Evolutionary conservation across 2,113 vertebrate genomes (phyloP).

Genomic region (Laticauda colubrina): DNA sequence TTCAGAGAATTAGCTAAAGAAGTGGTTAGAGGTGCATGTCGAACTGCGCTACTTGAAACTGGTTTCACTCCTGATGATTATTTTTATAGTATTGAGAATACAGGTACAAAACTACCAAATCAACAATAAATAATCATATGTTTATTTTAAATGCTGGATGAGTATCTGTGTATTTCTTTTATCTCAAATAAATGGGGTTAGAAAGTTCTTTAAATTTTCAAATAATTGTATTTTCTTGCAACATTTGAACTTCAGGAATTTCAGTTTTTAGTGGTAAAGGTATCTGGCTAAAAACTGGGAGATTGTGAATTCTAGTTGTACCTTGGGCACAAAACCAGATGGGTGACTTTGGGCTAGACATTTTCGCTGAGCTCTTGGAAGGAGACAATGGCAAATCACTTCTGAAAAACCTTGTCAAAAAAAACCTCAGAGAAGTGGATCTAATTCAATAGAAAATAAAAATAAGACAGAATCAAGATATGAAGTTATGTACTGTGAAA

Average conservation of each 20-base stretch:
- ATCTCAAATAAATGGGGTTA: background rate
- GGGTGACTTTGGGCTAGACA: background rate
- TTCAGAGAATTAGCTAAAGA: slow-evolving; percentile 80
- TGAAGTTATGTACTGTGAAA: background rate
- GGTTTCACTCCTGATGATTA: slow-evolving; percentile 61
- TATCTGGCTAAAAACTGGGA: background rate
- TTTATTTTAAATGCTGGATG: background rate
- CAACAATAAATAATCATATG: slow-evolving; percentile 11
- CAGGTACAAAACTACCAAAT: slow-evolving; percentile 46
- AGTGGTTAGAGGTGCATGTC: slow-evolving; percentile 73
- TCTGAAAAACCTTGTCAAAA: background rate
- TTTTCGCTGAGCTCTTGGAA: background rate
- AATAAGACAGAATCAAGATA: background rate
- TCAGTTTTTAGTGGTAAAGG: background rate
- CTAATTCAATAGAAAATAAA: background rate
- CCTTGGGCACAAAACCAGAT: background rate
- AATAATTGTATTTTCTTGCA: background rate
- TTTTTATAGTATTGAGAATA: slow-evolving; percentile 17
- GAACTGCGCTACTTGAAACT: slow-evolving; percentile 61
- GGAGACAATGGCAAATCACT: background rate
- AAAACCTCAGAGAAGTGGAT: background rate
- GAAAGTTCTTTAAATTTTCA: background rate
- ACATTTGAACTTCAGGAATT: background rate
- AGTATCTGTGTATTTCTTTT: background rate
- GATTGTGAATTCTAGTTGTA: background rate